phyloP scores from a whole-genome alignment of 2,888 invertebrate species.

The Drosophila helvetica region DNA sequence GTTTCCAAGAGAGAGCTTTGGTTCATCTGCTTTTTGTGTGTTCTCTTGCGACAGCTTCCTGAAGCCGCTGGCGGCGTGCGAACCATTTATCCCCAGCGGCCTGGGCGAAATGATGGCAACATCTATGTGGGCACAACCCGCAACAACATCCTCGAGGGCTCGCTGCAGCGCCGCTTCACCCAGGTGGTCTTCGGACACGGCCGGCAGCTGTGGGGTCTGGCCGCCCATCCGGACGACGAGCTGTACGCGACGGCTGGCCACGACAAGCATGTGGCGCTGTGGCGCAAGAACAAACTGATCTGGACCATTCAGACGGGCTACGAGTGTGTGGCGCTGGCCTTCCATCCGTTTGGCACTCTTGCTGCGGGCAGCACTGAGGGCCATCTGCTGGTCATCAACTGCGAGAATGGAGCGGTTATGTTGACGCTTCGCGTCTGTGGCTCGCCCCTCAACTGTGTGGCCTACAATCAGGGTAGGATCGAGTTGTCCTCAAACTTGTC shows the following conservation, averaged over 20 bases:
- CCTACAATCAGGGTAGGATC: constrained; percentile 92
- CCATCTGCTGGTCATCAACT: constrained; percentile 92
- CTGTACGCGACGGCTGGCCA: constrained; percentile 96
- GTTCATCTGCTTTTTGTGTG: neutral
- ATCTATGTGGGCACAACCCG: constrained; percentile 95
- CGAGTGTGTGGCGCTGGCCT: constrained; percentile 94
- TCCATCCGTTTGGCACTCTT: constrained; percentile 94
- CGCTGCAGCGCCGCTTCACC: constrained; percentile 93
- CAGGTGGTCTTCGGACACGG: constrained; percentile 95
- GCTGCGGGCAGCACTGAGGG: constrained; percentile 96
- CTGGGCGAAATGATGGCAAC: constrained; percentile 94
- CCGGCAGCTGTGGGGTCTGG: constrained; percentile 93
- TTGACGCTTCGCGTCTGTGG: constrained; percentile 94
- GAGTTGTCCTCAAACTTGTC: neutral
- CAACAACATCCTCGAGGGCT: constrained; percentile 95
- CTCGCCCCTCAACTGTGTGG: constrained; percentile 93
- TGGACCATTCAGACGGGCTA: constrained; percentile 95
- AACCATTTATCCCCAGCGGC: constrained; percentile 94
- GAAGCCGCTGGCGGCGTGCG: constrained; percentile 95
- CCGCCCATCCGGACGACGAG: constrained; percentile 95
- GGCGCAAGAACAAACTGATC: constrained; percentile 94
- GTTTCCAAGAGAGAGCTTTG: neutral
- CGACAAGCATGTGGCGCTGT: constrained; percentile 94
- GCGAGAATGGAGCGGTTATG: constrained; percentile 93
- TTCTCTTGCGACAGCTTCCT: constrained; percentile 87